Evolutionary conservation across 2,113 vertebrate species (phyloP).

Genomic region (Dendropsophus ebraccatus): DNA sequence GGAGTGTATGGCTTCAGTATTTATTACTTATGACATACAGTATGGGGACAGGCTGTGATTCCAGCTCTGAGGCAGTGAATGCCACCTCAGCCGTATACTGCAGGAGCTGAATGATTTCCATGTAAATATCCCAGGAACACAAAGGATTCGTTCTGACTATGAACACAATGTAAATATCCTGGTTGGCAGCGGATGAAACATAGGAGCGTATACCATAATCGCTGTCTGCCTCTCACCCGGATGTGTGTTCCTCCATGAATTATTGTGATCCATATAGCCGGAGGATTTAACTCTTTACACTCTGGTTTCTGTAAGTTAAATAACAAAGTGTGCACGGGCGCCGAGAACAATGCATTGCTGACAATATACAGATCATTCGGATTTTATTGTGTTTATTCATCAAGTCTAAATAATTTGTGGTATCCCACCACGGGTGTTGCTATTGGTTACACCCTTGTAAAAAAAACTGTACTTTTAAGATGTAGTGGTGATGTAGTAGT

Average conservation of each 20-base stretch:
- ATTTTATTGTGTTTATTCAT: slow-evolving; percentile 19
- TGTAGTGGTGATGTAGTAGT: too few species aligned
- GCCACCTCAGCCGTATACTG: not conserved
- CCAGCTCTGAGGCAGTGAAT: not conserved
- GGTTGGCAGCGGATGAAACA: slow-evolving; percentile 25
- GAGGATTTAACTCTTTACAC: not conserved
- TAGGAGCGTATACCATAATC: not conserved
- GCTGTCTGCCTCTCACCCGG: not conserved
- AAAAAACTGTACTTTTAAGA: too few species aligned
- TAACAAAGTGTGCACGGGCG: not conserved
- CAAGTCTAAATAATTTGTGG: not conserved
- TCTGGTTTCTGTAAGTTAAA: not conserved
- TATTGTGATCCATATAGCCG: not conserved
- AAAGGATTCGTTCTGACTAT: not conserved
- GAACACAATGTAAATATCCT: slow-evolving; percentile 5
- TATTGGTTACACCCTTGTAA: too few species aligned
- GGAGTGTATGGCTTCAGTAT: too few species aligned
- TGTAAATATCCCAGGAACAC: not conserved
- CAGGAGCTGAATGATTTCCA: too few species aligned
- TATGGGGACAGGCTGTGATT: too few species aligned
- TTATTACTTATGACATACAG: too few species aligned
- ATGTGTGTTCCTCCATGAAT: slow-evolving; percentile 11
- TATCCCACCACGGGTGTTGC: too few species aligned
- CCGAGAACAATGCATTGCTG: not conserved
- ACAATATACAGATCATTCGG: not conserved